phyloP scores from a whole-genome alignment of 2,888 invertebrate species.

The Strigamia transsilvanica region DNA sequence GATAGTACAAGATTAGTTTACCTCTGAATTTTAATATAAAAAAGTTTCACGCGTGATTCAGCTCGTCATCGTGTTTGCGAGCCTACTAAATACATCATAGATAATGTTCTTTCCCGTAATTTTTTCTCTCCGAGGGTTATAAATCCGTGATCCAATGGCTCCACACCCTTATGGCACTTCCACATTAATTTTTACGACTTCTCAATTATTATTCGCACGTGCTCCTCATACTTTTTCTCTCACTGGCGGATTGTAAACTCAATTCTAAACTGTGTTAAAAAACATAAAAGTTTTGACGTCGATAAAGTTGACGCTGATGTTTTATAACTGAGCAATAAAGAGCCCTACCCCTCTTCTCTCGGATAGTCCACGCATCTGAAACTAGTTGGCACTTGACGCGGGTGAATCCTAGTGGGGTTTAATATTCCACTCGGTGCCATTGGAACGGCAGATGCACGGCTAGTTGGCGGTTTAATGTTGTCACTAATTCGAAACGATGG shows the following conservation, averaged over 20 bases:
- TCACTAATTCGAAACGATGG: constrained; percentile 42
- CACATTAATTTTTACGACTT: constrained; percentile 40
- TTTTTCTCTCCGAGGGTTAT: background rate
- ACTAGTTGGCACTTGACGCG: constrained; percentile 25
- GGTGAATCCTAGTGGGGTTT: constrained; percentile 13
- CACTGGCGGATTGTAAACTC: constrained; percentile 29
- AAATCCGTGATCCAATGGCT: constrained; percentile 13
- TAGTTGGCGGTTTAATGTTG: constrained; percentile 39
- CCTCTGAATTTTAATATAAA: no score
- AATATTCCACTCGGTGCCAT: constrained; percentile 38
- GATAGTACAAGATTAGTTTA: no score
- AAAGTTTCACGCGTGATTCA: background rate
- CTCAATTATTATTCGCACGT: constrained; percentile 39
- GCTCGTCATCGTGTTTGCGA: background rate
- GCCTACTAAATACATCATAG: background rate
- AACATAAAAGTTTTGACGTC: constrained; percentile 38
- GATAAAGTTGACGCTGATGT: constrained; percentile 4
- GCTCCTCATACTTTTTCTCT: constrained; percentile 9
- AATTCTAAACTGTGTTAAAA: constrained; percentile 23
- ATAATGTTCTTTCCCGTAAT: background rate
- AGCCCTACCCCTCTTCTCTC: background rate
- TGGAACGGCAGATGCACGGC: constrained; percentile 18
- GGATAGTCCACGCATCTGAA: constrained; percentile 13
- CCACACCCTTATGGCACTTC: background rate
- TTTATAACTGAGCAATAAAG: constrained; percentile 23